These are phyloP conservation scores for Chaetura pelagica DNA, from an alignment of 2,113 vertebrate genomes.

Conservation along the genomic window DNA sequence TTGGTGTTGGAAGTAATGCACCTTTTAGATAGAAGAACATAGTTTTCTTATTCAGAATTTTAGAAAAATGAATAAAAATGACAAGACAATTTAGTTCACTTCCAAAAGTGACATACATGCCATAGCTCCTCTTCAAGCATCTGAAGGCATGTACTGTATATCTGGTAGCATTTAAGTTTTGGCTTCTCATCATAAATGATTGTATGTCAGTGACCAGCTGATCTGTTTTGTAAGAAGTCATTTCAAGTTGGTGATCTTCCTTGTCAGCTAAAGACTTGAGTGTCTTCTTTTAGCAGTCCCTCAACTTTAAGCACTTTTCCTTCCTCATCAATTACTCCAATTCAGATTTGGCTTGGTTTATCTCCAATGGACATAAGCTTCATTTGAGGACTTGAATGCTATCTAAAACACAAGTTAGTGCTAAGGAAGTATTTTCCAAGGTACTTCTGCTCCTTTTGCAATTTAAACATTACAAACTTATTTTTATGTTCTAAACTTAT, in stretches of 20 bases:
- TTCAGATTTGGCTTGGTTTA: not conserved
- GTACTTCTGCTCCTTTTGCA: not conserved
- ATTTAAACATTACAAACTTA: not conserved
- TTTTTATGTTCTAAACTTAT: not conserved
- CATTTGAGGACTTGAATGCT: not conserved
- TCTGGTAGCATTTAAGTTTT: not conserved
- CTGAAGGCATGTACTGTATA: not conserved
- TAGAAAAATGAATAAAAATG: not conserved
- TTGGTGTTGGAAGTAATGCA: not conserved
- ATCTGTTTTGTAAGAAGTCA: slow-evolving; percentile 3
- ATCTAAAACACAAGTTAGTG: not conserved
- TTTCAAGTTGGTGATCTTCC: slow-evolving; percentile 1
- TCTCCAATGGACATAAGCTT: not conserved
- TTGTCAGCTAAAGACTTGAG: not conserved
- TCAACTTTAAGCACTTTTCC: slow-evolving; percentile 9
- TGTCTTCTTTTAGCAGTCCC: not conserved
- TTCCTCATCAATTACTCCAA: not conserved
- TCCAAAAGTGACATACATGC: not conserved
- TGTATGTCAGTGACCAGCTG: not conserved
- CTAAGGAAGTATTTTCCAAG: not conserved
- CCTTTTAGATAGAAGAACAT: not conserved
- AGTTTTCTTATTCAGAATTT: not conserved
- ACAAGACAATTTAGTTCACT: not conserved
- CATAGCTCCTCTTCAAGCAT: not conserved
- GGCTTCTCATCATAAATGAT: not conserved